These are phyloP conservation scores for Murina feae DNA, from an alignment of 2,113 vertebrate species.

Conservation along the genomic window DNA sequence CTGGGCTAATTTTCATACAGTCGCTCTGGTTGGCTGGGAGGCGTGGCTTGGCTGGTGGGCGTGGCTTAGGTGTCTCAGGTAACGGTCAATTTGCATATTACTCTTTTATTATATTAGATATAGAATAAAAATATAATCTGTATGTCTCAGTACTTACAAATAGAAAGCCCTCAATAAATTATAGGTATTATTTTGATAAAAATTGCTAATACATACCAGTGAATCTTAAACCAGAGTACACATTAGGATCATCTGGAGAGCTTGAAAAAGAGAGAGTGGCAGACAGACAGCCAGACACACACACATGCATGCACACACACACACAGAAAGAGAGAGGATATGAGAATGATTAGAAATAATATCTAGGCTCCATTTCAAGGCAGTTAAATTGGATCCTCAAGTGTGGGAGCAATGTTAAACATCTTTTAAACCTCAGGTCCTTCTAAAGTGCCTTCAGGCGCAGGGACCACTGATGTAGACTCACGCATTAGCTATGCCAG, in stretches of 20 bases:
- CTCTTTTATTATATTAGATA: too few species aligned
- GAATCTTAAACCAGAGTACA: background rate
- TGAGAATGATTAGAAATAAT: background rate
- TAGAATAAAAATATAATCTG: background rate
- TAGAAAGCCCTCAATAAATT: background rate
- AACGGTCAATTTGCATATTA: too few species aligned
- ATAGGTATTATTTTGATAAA: background rate
- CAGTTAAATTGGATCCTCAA: background rate
- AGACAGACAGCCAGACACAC: background rate
- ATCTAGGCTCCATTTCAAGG: background rate
- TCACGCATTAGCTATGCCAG: background rate
- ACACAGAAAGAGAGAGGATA: background rate
- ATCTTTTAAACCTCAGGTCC: background rate
- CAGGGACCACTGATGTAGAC: background rate
- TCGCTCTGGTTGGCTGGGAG: too few species aligned
- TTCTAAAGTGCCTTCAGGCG: background rate
- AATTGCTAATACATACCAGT: background rate
- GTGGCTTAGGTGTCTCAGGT: too few species aligned
- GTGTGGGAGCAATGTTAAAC: background rate
- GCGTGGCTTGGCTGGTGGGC: too few species aligned
- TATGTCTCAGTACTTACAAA: background rate
- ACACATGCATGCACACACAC: background rate
- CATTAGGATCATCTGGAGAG: background rate
- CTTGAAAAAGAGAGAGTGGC: background rate
- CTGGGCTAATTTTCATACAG: too few species aligned